Evolutionary conservation across 2,888 invertebrate species (phyloP).

Genomic region (Phengaris arion): DNA sequence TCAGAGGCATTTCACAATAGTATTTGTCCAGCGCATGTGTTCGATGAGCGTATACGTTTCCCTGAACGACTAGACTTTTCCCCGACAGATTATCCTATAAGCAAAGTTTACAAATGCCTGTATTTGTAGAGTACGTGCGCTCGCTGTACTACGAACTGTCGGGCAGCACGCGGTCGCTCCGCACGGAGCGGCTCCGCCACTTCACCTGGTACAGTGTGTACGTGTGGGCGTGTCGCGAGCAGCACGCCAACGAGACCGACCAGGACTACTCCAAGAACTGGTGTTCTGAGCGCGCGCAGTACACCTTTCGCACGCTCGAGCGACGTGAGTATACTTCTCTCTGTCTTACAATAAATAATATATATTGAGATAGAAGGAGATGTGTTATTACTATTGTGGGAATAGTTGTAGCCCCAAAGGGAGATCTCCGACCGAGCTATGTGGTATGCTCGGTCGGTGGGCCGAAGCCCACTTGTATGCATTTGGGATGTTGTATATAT

Average conservation of each 20-base stretch:
- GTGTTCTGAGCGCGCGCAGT: constrained; percentile 73
- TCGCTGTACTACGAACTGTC: constrained; percentile 70
- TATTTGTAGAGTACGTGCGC: constrained; percentile 53
- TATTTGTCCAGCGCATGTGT: too few relatives aligned
- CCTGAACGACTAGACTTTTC: too few relatives aligned
- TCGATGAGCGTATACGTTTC: too few relatives aligned
- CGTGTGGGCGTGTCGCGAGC: constrained; percentile 88
- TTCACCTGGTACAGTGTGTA: constrained; percentile 87
- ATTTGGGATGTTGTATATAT: too few relatives aligned
- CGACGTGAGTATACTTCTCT: constrained; percentile 47
- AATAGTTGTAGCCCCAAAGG: too few relatives aligned
- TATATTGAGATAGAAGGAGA: not conserved
- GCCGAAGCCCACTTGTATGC: too few relatives aligned
- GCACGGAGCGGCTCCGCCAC: constrained; percentile 81
- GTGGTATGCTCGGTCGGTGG: too few relatives aligned
- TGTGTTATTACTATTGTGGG: too few relatives aligned
- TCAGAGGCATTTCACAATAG: too few relatives aligned
- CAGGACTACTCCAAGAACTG: constrained; percentile 57
- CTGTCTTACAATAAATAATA: not conserved
- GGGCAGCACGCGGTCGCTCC: constrained; percentile 63
- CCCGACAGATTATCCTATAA: not conserved
- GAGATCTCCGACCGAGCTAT: too few relatives aligned
- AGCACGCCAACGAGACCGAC: constrained; percentile 74
- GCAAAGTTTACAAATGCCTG: not conserved
- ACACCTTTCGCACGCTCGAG: constrained; percentile 64